Evolutionary conservation across 2,113 vertebrate species (phyloP).

Genomic region (Microtus montanus): DNA sequence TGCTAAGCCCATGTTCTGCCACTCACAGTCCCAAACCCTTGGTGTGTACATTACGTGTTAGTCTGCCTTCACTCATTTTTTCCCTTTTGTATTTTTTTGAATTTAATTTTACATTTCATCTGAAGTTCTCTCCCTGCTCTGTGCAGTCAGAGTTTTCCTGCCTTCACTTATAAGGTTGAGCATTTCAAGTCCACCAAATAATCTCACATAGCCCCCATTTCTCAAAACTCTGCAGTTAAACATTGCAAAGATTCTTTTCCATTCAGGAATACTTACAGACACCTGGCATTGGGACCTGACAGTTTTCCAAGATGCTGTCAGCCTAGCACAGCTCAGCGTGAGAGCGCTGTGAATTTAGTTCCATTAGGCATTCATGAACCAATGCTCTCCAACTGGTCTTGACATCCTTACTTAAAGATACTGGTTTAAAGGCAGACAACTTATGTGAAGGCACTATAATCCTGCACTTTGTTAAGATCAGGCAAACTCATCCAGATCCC

Average conservation of each 20-base stretch:
- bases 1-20: neutral
- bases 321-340: neutral
- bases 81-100: too few species aligned
- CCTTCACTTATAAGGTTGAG: neutral
- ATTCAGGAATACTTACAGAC: neutral
- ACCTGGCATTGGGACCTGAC: neutral
- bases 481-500: too few species aligned
- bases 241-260: neutral
- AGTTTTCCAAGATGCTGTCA: neutral
- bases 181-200: neutral
- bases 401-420: neutral
- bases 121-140: too few species aligned
- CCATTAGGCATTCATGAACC: neutral
- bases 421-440: neutral
- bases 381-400: neutral
- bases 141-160: neutral
- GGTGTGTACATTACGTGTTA: neutral
- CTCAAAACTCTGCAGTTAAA: neutral
- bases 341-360: neutral
- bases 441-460: neutral
- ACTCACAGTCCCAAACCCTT: neutral
- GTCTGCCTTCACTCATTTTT: neutral
- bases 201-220: neutral
- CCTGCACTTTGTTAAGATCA: neutral
- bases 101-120: too few species aligned